These are phyloP conservation scores for Aphis craccivora DNA, from an alignment of 1,140 invertebrate species.

Conservation along the genomic window DNA sequence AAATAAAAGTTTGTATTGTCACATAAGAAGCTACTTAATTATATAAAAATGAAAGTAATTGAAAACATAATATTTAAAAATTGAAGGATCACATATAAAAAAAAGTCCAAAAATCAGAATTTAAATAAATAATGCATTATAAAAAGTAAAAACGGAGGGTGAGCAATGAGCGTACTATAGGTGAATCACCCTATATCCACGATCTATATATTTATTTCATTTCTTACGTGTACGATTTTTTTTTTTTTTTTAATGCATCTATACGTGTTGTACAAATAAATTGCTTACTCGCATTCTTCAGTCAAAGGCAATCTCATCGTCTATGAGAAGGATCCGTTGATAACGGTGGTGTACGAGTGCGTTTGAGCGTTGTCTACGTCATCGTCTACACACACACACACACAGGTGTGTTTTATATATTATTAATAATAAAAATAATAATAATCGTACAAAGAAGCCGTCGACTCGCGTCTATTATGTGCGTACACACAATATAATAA, in stretches of 20 bases:
- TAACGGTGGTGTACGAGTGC: background rate
- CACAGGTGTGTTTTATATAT: constrained; percentile 20
- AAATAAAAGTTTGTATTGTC: background rate
- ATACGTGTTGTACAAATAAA: background rate
- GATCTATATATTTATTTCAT: background rate
- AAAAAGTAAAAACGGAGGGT: background rate
- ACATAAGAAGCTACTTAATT: background rate
- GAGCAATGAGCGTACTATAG: background rate
- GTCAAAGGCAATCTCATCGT: background rate
- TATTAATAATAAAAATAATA: constrained; percentile 26
- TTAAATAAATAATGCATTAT: background rate
- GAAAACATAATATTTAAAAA: background rate
- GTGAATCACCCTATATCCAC: background rate
- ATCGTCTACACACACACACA: background rate
- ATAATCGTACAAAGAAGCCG: background rate
- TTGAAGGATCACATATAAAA: background rate
- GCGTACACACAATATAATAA: background rate
- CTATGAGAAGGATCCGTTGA: background rate
- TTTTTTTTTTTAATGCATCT: background rate
- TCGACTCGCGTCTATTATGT: background rate
- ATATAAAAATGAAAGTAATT: background rate
- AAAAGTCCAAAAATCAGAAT: background rate
- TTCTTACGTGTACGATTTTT: background rate
- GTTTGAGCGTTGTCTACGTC: background rate
- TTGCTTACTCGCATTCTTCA: background rate